Conservation (phyloP, 2,888 invertebrate species). For the Chrysodeixis includens region DNA sequence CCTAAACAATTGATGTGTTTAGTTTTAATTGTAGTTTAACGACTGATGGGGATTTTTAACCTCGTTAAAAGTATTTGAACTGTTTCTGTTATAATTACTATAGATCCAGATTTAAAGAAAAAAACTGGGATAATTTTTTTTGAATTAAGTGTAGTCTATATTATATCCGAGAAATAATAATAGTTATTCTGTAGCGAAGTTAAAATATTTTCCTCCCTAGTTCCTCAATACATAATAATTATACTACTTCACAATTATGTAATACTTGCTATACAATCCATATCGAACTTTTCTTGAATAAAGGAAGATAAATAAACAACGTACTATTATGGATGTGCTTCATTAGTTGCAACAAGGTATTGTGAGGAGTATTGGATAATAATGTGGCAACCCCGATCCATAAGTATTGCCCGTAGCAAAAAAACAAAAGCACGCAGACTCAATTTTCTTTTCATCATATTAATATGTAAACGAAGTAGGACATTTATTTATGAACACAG, state of each 20-base stretch:
- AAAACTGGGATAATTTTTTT: too few relatives aligned
- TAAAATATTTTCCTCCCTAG: too few relatives aligned
- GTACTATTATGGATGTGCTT: slow-evolving; percentile 11
- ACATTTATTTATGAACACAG: slow-evolving; percentile 46
- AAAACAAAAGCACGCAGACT: slow-evolving; percentile 31
- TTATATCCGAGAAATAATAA: too few relatives aligned
- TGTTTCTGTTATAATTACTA: too few relatives aligned
- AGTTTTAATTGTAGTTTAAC: slow-evolving; percentile 29
- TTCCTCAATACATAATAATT: too few relatives aligned
- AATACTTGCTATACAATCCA: too few relatives aligned
- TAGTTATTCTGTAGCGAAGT: too few relatives aligned
- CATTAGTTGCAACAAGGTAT: slow-evolving; percentile 13
- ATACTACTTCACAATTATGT: not conserved
- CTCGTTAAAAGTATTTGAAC: too few relatives aligned
- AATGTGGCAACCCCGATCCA: slow-evolving; percentile 16
- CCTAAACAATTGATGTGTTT: slow-evolving; percentile 31
- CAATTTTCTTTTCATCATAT: slow-evolving; percentile 46
- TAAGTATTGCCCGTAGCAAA: slow-evolving; percentile 20
- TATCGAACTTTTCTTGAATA: not conserved
- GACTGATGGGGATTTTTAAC: not conserved
- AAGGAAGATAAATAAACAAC: not conserved
- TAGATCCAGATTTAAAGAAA: too few relatives aligned
- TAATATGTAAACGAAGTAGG: slow-evolving; percentile 55
- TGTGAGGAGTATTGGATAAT: slow-evolving; percentile 25
- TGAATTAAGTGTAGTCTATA: too few relatives aligned